phyloP scores from a whole-genome alignment of 2,113 vertebrate species.

The Stercorarius parasiticus region DNA sequence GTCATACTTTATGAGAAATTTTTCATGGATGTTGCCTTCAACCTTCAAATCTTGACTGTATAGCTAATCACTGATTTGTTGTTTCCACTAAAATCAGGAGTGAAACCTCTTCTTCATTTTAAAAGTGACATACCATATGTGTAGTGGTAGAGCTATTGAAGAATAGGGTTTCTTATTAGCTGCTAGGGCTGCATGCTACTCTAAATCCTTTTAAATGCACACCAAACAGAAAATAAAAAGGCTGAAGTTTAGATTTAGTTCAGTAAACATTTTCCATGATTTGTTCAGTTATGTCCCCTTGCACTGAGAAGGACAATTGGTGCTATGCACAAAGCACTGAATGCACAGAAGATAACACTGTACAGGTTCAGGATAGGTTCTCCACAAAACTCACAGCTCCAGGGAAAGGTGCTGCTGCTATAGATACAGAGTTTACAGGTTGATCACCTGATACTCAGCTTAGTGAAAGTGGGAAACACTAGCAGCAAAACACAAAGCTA shows the following conservation, averaged over 20 bases:
- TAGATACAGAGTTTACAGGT: not conserved
- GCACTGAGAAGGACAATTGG: rapidly evolving
- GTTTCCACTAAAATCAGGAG: not conserved
- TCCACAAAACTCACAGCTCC: not conserved
- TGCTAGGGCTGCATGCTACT: not conserved
- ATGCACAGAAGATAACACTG: rapidly evolving
- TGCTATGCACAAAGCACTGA: rapidly evolving
- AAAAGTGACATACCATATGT: not conserved
- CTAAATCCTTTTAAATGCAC: not conserved
- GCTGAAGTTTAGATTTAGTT: not conserved
- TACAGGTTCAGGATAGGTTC: not conserved
- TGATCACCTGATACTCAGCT: not conserved
- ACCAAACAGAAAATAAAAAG: not conserved
- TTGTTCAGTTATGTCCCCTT: not conserved
- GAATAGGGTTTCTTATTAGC: not conserved
- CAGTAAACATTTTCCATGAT: rapidly evolving
- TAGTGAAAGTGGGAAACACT: not conserved
- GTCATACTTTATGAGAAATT: not conserved
- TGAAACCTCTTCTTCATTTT: not conserved
- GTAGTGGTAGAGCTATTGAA: not conserved
- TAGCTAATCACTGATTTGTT: not conserved
- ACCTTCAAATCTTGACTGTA: not conserved
- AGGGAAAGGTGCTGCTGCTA: not conserved
- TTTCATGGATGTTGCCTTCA: not conserved
- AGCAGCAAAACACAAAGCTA: not conserved